Base-by-base conservation (phyloP, 2,888 invertebrate genomes). In the Drosophila kokeensis region DNA sequence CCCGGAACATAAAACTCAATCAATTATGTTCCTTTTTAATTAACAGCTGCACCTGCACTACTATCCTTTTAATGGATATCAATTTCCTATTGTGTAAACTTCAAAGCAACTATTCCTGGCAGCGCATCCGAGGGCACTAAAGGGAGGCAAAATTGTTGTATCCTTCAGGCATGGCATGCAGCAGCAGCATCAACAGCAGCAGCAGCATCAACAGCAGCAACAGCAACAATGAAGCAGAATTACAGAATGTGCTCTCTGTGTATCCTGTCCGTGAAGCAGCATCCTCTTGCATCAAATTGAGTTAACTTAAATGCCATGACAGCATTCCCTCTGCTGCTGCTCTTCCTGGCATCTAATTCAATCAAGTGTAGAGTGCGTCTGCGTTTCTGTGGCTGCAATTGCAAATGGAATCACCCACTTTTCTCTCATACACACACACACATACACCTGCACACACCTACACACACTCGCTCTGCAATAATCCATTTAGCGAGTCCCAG, bases 361-460 rank as follows among this genome's bases (percentile, higher is more conserved):
- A 79, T 76, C 69, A 69, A 69, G 49, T 48, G 42, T 24, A 68
- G 64, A 73, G 59, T 73, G 76, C 73, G 63, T 63, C 64, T 52
- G n/a, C 50, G 34, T 57, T 45, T 50, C 62, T 66, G 65, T 65
- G 73, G 69, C 32, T 54, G 34, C 52, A 24, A 24, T 34, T 42
- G 18, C 60, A 61, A 52, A 70, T 54, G 50, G 13, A 50, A 24
- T 15, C 57, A 45, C 45, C 24, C 15, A 45, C 15, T 45, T 24
- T 45, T 24, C 8, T 2, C 45, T 15, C 45, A 24, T 24, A 36
- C 59, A 49, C 34, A 27, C 38, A 60, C 36, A 36, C 34, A 36
- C 48, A 34, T 21, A n/a, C 13, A 15, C 29, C 27, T 32, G 32
- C 27, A 34, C 52, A 60, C 34, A 40, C 32, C 27, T 36, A 38